Conservation (phyloP, 1,140 invertebrate genomes). For the Zaprionus davidi region DNA sequence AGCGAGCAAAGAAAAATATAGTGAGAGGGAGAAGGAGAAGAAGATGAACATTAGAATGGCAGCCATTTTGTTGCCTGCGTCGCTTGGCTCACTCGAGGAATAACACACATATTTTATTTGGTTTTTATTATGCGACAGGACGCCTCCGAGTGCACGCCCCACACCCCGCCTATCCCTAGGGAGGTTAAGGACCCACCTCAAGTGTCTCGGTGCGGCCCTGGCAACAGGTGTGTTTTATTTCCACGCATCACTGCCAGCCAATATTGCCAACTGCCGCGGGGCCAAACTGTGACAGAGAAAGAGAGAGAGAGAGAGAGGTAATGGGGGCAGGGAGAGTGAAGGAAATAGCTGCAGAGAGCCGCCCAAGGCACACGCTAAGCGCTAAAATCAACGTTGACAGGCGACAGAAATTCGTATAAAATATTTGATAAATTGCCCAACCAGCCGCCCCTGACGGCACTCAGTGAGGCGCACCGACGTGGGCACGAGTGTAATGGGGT, state of each 20-base stretch:
- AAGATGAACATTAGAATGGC: not conserved
- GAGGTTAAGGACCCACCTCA: slow-evolving; percentile 16
- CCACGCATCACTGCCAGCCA: slow-evolving; percentile 36
- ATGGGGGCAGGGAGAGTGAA: not conserved
- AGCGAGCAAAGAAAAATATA: slow-evolving; percentile 14
- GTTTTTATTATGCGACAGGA: slow-evolving; percentile 36
- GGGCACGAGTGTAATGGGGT: not conserved
- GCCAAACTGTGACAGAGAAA: not conserved
- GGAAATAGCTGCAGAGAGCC: not conserved
- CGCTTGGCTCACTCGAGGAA: not conserved
- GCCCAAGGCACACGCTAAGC: slow-evolving; percentile 49
- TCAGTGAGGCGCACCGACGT: slow-evolving; percentile 1
- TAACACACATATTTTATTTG: slow-evolving; percentile 18
- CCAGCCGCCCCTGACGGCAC: slow-evolving; percentile 24
- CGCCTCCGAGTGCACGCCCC: not conserved
- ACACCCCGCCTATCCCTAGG: not conserved
- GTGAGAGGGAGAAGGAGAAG: not conserved
- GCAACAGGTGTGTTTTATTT: slow-evolving; percentile 79
- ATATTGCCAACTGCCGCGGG: slow-evolving; percentile 20
- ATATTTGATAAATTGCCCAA: slow-evolving; percentile 75
- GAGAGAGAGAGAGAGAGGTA: not conserved
- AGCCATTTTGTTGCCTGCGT: slow-evolving; percentile 8
- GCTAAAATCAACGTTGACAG: slow-evolving; percentile 78
- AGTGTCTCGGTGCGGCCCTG: slow-evolving; percentile 29
- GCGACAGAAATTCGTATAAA: slow-evolving; percentile 62